Conservation (phyloP, 2,113 vertebrate genomes). For the Phoxinus phoxinus region DNA sequence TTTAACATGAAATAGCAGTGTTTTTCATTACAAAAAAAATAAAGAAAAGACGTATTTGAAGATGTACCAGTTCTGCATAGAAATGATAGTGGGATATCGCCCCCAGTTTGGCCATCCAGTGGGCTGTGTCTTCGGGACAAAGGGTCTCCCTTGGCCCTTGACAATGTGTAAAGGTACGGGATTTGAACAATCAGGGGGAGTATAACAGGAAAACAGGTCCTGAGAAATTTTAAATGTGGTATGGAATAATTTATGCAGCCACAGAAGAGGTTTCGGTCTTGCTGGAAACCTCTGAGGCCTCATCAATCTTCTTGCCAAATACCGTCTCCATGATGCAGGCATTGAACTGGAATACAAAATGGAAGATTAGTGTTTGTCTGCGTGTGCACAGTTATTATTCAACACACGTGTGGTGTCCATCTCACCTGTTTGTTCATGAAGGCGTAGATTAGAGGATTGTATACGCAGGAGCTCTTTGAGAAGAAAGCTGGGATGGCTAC, state of each 20-base stretch:
- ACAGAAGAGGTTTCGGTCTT: constrained; percentile 79
- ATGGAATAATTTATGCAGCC: constrained; percentile 51
- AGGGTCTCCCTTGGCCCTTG: neutral
- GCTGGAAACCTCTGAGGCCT: constrained; percentile 74
- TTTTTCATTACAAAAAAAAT: constrained; percentile 21
- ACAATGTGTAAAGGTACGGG: neutral
- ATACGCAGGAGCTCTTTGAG: constrained; percentile 84
- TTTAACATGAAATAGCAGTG: neutral
- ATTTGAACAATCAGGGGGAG: neutral
- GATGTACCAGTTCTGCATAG: constrained; percentile 1
- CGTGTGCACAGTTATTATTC: neutral
- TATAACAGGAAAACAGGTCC: neutral
- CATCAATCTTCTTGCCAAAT: constrained; percentile 77
- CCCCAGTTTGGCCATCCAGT: neutral
- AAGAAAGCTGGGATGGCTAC: constrained; percentile 84
- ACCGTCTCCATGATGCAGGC: constrained; percentile 83
- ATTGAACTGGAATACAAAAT: constrained; percentile 73
- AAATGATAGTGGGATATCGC: neutral
- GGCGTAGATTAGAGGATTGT: constrained; percentile 85
- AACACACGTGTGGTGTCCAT: neutral
- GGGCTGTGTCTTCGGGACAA: neutral
- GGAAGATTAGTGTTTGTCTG: neutral
- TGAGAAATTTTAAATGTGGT: neutral
- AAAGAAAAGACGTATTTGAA: neutral
- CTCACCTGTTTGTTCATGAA: constrained; percentile 89